These are phyloP conservation scores for Coilia nasus DNA, from an alignment of 2,797 vertebrate species.

Conservation along the genomic window DNA sequence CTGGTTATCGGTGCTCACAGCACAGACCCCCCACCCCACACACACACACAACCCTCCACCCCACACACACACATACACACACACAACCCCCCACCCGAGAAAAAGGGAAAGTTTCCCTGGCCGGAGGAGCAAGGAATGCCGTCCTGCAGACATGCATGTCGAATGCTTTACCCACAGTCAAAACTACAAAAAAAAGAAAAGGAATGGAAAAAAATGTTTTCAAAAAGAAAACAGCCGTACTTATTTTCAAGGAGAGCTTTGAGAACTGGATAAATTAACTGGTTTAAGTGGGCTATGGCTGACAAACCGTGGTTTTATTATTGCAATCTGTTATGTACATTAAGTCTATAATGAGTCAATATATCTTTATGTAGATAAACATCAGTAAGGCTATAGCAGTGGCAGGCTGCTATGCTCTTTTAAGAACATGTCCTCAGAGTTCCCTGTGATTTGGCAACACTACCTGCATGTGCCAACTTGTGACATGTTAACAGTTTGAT, in stretches of 20 bases:
- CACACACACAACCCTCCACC: not conserved
- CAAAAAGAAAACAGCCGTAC: not conserved
- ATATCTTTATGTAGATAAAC: not conserved
- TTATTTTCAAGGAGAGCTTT: not conserved
- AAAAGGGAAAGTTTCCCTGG: conserved; percentile 38
- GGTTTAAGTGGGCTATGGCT: not conserved
- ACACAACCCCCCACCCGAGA: not conserved
- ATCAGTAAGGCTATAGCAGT: not conserved
- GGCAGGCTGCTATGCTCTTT: not conserved
- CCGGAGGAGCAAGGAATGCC: conserved; percentile 37
- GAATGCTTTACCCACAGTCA: conserved; percentile 39
- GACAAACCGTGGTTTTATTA: not conserved
- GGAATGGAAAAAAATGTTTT: not conserved
- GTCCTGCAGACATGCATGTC: conserved; percentile 34
- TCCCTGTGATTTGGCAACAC: not conserved
- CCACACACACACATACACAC: not conserved
- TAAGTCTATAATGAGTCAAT: not conserved
- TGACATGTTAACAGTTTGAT: not conserved
- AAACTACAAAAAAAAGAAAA: not conserved
- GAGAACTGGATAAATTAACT: not conserved
- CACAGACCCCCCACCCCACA: not conserved
- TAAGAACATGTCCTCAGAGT: not conserved
- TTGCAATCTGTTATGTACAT: not conserved
- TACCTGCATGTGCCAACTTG: not conserved
- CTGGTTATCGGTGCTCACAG: conserved; percentile 47